These are phyloP conservation scores for Gambusia yucatana DNA, from an alignment of 2,797 vertebrate genomes.

Conservation along the genomic window DNA sequence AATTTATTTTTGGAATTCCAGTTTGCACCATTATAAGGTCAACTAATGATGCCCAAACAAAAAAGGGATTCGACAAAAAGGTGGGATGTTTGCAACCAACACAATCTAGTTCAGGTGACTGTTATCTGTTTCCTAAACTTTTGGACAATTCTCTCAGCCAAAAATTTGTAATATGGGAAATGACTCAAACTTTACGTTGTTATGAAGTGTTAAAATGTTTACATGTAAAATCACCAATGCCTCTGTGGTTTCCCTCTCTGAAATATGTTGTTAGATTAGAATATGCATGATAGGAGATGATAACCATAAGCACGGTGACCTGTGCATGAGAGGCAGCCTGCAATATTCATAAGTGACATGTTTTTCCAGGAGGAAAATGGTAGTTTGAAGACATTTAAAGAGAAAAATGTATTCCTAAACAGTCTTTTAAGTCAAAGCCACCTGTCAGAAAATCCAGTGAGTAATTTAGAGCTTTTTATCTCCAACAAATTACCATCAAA, in stretches of 20 bases:
- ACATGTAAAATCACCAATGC: not conserved
- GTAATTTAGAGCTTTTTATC: conserved; percentile 35
- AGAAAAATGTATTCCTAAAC: conserved; percentile 3
- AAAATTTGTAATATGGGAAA: not conserved
- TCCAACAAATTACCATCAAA: conserved; percentile 23
- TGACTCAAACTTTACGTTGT: not conserved
- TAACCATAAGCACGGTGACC: conserved; percentile 7
- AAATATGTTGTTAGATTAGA: not conserved
- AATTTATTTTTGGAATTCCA: no score
- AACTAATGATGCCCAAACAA: not conserved
- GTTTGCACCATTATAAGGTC: no score
- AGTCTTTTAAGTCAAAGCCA: conserved; percentile 10
- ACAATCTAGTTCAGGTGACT: not conserved
- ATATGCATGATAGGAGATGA: not conserved
- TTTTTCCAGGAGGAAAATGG: conserved; percentile 12
- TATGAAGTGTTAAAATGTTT: not conserved
- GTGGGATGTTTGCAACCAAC: not conserved
- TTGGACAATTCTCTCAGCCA: not conserved
- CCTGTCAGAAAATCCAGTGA: conserved; percentile 22
- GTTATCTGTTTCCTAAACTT: not conserved
- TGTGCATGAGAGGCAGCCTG: conserved; percentile 12
- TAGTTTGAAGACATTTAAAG: conserved; percentile 27
- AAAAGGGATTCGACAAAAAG: not conserved
- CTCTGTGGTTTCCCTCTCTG: not conserved
- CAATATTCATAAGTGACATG: conserved; percentile 18